Evolutionary conservation across 2,797 vertebrate species (phyloP), one percentile per base, ranked within the genome.

Genomic region (Acanthurus tractus): DNA sequence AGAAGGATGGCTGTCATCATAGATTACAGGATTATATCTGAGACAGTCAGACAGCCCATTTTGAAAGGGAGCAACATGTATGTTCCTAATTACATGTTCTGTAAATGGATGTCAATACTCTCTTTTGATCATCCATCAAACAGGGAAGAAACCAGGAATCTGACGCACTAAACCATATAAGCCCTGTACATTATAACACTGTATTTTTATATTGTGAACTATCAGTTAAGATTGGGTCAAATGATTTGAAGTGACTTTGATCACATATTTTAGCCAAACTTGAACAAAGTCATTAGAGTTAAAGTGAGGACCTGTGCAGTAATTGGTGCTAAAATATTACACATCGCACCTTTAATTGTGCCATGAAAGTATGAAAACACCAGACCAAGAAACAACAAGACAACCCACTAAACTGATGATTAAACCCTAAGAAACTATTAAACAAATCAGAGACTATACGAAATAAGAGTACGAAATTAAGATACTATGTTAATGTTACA

Each of bases 1-100:
- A 88, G 88, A 82, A 79, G 91, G 93, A 95, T 94, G 87, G 88
- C 78, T 87, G 90, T 93, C 86, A 90, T 88, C 76, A 76, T 67
- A 88, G 89, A 89, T 95, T 94, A 95, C 76, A 17, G 89, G 94
- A 94, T 95, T 95, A 95, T 84, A 87, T 75, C 71, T 90, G 81
- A 91, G 81, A 73, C 71, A 74, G 61, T 76, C 58, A 74, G 46
- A 76, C 70, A 46, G 42, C 58, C 78, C 63, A 67, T 88, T 84
- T 78, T 69, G 44, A 82, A 38, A 58, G 49, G 42, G 45, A 55
- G 29, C 40, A 1, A 29, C 18, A 0, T 68, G 45, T 70, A 40
- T 44, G 42, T 57, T 68, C 48, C 44, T 66, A 52, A 59, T 58
- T 34, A 72, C 15, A 65, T 69, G 20, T 45, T 14, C 44, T 45